phyloP scores from a whole-genome alignment of 2,113 vertebrate genomes.

The Chaetodon auriga region DNA sequence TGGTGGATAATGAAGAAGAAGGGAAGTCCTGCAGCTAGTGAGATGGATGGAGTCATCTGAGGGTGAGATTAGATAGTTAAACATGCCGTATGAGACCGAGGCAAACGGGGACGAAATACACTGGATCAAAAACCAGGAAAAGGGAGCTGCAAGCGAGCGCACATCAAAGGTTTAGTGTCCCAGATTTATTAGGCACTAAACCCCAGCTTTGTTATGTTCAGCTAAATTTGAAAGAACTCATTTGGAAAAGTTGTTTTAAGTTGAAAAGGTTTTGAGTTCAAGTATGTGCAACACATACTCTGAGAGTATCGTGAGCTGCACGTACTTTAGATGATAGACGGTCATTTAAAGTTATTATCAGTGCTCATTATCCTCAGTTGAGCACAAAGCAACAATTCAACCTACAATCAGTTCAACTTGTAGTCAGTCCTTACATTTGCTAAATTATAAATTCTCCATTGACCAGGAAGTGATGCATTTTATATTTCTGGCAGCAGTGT shows the following conservation, averaged over 20 bases:
- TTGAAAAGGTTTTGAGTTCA: neutral
- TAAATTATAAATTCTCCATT: no score
- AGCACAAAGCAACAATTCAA: neutral
- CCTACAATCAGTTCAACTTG: neutral
- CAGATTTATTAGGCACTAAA: neutral
- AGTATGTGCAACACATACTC: neutral
- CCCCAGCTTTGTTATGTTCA: neutral
- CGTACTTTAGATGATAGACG: neutral
- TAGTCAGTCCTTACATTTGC: neutral
- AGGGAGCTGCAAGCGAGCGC: neutral
- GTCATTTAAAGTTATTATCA: neutral
- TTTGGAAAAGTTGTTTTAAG: neutral
- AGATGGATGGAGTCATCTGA: slow-evolving; percentile 37
- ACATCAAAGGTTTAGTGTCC: slow-evolving; percentile 29
- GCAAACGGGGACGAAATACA: neutral
- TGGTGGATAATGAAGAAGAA: slow-evolving; percentile 44
- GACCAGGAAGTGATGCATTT: no score
- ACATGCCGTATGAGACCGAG: neutral
- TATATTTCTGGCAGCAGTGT: neutral
- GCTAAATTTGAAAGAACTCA: neutral
- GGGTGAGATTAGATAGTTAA: slow-evolving; percentile 21
- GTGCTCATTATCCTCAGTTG: neutral
- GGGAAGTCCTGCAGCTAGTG: slow-evolving; percentile 15
- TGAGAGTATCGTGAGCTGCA: neutral
- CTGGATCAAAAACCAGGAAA: slow-evolving; percentile 7